Percentiles rank a stretch among this genome's conserved stretches.
phyloP scores from a whole-genome alignment of 1,140 invertebrate genomes.

The Steinernema khuongi region DNA sequence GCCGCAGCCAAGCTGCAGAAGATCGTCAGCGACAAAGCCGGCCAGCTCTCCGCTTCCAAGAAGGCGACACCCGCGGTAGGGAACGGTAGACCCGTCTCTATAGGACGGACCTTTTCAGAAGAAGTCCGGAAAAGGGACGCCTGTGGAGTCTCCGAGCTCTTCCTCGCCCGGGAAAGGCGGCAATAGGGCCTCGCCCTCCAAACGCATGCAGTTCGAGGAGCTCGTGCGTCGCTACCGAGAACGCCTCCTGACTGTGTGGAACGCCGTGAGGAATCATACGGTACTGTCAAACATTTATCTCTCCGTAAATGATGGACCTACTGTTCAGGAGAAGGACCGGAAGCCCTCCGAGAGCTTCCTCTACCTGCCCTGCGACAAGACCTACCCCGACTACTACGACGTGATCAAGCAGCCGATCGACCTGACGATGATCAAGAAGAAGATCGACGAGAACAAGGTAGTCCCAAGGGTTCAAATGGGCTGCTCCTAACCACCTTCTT shows the following conservation, averaged over 20 bases:
- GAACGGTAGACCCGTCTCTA: neutral
- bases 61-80: neutral
- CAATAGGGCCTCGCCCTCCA: neutral
- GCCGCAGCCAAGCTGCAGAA: slow-evolving; percentile 40
- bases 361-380: slow-evolving; percentile 88
- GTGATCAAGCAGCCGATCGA: slow-evolving; percentile 94
- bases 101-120: neutral
- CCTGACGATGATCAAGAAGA: slow-evolving; percentile 85
- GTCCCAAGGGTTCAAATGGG: slow-evolving; percentile 18
- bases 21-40: slow-evolving; percentile 43
- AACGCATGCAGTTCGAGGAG: neutral
- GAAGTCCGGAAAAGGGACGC: neutral
- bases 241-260: slow-evolving; percentile 43
- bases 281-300: no score
- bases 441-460: slow-evolving; percentile 68
- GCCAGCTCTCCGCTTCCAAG: slow-evolving; percentile 29
- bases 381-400: slow-evolving; percentile 92
- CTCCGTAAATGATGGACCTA: slow-evolving; percentile 8
- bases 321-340: slow-evolving; percentile 74
- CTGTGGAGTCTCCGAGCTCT: neutral
- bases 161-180: neutral
- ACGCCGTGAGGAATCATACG: slow-evolving; percentile 40
- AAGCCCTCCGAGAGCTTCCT: slow-evolving; percentile 84
- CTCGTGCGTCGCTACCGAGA: neutral
- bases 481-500: slow-evolving; percentile 27